phyloP scores from a whole-genome alignment of 2,113 vertebrate species.

The Amblyopsis rosae region DNA sequence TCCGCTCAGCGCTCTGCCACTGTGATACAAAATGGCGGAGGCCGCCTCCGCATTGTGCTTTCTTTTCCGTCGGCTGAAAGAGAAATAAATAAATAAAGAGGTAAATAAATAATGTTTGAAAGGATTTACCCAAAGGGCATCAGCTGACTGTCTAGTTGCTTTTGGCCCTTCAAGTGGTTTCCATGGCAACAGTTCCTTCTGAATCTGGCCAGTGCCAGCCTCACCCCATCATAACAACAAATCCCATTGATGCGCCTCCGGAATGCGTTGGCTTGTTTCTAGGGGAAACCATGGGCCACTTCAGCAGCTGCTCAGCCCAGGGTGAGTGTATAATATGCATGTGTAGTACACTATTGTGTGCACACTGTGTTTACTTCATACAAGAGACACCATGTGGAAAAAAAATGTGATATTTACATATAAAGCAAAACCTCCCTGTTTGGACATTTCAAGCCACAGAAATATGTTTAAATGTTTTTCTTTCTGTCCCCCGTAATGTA shows the following conservation, averaged over 20 bases:
- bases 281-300: slow-evolving; percentile 56
- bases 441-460: neutral
- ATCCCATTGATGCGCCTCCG: slow-evolving; percentile 70
- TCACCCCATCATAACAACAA: slow-evolving; percentile 69
- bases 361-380: slow-evolving; percentile 25
- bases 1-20: slow-evolving; percentile 9
- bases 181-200: slow-evolving; percentile 71
- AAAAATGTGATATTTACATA: slow-evolving; percentile 3
- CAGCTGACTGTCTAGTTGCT: slow-evolving; percentile 78
- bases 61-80: slow-evolving; percentile 28
- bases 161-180: slow-evolving; percentile 62
- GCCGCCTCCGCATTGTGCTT: slow-evolving; percentile 1
- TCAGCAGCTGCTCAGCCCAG: slow-evolving; percentile 52
- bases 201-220: slow-evolving; percentile 63
- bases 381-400: slow-evolving; percentile 23
- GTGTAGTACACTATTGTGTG: no score
- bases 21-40: slow-evolving; percentile 53
- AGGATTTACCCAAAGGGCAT: slow-evolving; percentile 69
- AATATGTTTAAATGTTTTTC: slow-evolving; percentile 1
- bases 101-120: slow-evolving; percentile 64
- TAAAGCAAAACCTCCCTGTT: slow-evolving; percentile 15
- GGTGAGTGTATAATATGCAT: slow-evolving; percentile 47
- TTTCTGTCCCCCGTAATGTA: neutral
- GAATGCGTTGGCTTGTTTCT: slow-evolving; percentile 66
- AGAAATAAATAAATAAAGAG: slow-evolving; percentile 56